Evolutionary conservation across 2,113 vertebrate species (phyloP).

Genomic region (Nycticorax nycticorax): DNA sequence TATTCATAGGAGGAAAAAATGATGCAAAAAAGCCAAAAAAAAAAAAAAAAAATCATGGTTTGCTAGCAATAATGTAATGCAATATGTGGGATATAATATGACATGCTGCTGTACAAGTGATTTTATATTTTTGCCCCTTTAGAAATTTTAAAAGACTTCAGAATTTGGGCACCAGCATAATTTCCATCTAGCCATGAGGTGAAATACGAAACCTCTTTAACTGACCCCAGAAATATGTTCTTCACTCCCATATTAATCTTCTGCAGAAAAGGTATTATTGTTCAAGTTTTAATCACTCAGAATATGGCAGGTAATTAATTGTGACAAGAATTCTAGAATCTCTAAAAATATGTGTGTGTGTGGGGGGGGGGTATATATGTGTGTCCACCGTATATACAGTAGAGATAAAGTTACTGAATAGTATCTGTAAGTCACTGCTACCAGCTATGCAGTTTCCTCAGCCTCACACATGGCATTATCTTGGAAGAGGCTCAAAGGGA

Average conservation of each 20-base stretch:
- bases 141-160: not conserved
- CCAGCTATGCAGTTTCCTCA: not conserved
- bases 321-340: not conserved
- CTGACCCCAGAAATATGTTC: not conserved
- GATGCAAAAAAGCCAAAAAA: not conserved
- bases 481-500: not conserved
- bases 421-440: not conserved
- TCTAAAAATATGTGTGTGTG: fast-evolving
- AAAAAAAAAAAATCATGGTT: not conserved
- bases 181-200: not conserved
- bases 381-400: not conserved
- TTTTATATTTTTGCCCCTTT: not conserved
- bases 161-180: not conserved
- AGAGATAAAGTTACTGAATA: not conserved
- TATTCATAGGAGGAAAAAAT: not conserved
- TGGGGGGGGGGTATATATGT: too few species aligned
- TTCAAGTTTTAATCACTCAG: not conserved
- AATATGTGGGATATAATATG: not conserved
- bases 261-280: not conserved
- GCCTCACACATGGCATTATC: not conserved
- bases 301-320: not conserved
- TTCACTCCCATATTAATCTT: not conserved
- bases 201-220: not conserved
- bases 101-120: not conserved
- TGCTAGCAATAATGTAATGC: not conserved